Evolutionary conservation across 2,797 vertebrate species (phyloP).

Genomic region (Limosa lapponica): DNA sequence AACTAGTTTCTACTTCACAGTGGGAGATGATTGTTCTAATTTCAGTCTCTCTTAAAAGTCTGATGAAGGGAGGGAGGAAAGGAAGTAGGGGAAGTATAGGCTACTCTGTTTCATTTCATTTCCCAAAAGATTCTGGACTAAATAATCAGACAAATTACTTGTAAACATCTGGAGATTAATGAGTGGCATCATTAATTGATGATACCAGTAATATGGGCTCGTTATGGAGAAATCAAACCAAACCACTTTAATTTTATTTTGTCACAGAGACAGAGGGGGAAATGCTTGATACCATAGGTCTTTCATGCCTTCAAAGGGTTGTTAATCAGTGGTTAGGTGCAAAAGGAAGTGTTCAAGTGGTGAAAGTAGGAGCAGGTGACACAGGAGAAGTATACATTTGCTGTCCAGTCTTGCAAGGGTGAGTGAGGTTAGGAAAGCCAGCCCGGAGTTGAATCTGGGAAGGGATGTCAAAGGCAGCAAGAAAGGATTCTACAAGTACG

Average conservation of each 20-base stretch:
- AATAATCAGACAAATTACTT: background rate
- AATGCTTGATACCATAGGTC: background rate
- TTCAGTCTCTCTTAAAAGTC: background rate
- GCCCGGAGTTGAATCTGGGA: background rate
- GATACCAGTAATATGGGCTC: background rate
- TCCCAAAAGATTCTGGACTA: background rate
- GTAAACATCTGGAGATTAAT: background rate
- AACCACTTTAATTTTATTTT: background rate
- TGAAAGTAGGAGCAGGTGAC: background rate
- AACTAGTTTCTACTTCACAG: background rate
- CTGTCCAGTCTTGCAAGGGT: background rate
- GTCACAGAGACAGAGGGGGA: accelerated
- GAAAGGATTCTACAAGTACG: background rate
- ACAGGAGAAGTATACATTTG: background rate
- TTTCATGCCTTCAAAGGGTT: background rate
- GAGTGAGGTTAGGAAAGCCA: background rate
- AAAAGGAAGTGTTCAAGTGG: background rate
- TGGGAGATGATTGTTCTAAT: background rate
- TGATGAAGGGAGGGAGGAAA: background rate
- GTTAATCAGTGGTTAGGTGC: background rate
- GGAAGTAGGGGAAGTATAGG: background rate
- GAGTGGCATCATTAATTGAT: background rate
- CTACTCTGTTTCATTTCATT: background rate
- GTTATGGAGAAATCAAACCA: background rate
- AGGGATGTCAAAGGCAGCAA: background rate